Base-by-base conservation (phyloP, 2,888 invertebrate species). In the Clepsis dumicolana region DNA sequence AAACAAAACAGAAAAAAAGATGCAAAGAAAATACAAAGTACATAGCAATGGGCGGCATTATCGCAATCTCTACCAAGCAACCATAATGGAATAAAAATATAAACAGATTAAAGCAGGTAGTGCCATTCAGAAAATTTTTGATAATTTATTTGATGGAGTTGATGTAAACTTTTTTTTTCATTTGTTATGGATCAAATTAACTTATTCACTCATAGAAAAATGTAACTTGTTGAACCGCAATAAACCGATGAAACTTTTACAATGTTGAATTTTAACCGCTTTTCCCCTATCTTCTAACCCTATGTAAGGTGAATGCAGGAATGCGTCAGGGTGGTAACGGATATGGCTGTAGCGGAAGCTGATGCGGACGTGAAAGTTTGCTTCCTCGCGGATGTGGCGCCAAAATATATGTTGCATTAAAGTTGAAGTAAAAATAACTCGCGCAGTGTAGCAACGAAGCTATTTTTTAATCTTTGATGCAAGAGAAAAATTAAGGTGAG, bases 261-360 rank as follows among this genome's bases (percentile, higher is more conserved):
- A 48, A 44, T 25, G 5, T 27, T 2, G n/a, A 5, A n/a, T 52
- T 25, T n/a, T 8, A 52, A 4, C 16, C 24, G 27, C 18, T 38
- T 29, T 50, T 35, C 62, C 61, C 38, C 27, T 24, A n/a, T 38
- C 62, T 63, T 29, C 62, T 62, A 38, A 56, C 38, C 44, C 66
- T 54, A 25, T 50, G 67, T 38, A 48, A 44, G 35, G 66, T 38
- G 57, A 62, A 63, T 29, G 56, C 57, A 67, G 48, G 62, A 62
- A 67, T 57, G 62, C 50, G 48, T 27, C 66, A 18, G 38, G 60
- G 61, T 54, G 56, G 54, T 57, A 67, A 38, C 67, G 67, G 67
- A 67, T 63, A 67, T 67, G 67, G 56, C 50, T 57, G 48, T 57
- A 52, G 38, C 57, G 62, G 67, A 63, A 67, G 66, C 66, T 62